Conservation (phyloP, 2,888 invertebrate genomes). For the Dicroscelio sp. region DNA sequence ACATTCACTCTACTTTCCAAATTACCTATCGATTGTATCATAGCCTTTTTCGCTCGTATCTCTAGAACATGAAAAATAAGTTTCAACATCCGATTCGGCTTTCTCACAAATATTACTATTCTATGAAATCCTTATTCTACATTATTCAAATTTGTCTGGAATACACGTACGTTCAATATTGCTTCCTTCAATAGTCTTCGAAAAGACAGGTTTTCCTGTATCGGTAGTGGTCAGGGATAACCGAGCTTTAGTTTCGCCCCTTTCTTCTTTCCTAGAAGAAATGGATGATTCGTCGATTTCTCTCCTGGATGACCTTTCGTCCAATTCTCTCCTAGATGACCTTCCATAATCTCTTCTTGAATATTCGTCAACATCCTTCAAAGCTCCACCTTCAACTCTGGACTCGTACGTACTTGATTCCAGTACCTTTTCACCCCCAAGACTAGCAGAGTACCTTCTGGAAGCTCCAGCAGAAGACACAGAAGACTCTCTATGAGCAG, state of each 20-base stretch:
- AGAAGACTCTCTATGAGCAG: constrained; percentile 90
- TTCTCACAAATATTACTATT: not conserved
- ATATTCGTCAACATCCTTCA: not conserved
- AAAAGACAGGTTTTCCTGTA: constrained; percentile 94
- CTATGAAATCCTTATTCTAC: not conserved
- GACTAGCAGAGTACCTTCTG: constrained; percentile 85
- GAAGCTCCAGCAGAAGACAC: constrained; percentile 84
- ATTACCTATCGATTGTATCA: constrained; percentile 91
- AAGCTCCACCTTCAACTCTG: constrained; percentile 71
- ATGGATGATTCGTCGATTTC: not conserved
- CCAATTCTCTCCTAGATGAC: not conserved
- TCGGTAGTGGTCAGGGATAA: constrained; percentile 88
- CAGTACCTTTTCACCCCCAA: constrained; percentile 85
- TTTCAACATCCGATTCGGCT: constrained; percentile 9
- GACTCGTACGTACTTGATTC: constrained; percentile 88
- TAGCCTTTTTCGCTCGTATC: constrained; percentile 90
- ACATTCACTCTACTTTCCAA: constrained; percentile 88
- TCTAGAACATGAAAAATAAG: constrained; percentile 91
- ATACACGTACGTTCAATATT: constrained; percentile 95
- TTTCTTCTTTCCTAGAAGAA: constrained; percentile 15
- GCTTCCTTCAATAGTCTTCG: constrained; percentile 95
- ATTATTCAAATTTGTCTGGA: not conserved
- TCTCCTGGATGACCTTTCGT: not conserved
- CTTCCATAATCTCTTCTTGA: too few species aligned
- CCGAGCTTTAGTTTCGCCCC: constrained; percentile 83